Conservation (phyloP, 2,113 vertebrate genomes). For the Oceanodroma tethys region DNA sequence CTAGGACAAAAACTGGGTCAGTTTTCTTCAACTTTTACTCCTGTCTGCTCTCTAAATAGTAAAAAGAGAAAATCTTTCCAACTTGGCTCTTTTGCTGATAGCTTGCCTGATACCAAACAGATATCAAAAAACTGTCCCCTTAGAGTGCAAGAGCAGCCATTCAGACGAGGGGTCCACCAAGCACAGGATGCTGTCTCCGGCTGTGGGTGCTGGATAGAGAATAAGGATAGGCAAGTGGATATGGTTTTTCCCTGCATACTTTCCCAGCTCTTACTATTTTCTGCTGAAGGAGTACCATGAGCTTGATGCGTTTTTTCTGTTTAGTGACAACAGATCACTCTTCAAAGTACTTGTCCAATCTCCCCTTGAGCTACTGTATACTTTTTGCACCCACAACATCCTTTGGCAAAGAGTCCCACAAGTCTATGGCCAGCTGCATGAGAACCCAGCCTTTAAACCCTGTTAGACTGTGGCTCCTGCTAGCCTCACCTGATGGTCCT, state of each 20-base stretch:
- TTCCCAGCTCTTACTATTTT: not conserved
- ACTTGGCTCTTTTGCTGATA: not conserved
- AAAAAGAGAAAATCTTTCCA: not conserved
- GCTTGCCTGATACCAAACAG: not conserved
- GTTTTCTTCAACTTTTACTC: not conserved
- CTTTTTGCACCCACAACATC: not conserved
- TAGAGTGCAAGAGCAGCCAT: not conserved
- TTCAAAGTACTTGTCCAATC: not conserved
- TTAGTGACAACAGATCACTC: not conserved
- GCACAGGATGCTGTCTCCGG: not conserved
- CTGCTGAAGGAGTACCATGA: not conserved
- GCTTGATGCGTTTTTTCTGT: not conserved
- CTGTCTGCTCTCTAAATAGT: not conserved
- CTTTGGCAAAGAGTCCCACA: not conserved
- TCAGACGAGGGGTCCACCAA: not conserved
- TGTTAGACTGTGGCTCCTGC: not conserved
- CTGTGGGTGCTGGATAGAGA: not conserved
- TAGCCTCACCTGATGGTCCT: too few species aligned
- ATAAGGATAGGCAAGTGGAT: not conserved
- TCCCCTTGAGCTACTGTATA: not conserved
- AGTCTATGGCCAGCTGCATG: not conserved
- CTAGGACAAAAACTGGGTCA: not conserved
- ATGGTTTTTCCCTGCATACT: not conserved
- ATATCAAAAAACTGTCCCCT: not conserved
- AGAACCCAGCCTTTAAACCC: not conserved